A percentile compares a stretch with the other conserved stretches of the same genome.
phyloP scores from a whole-genome alignment of 2,888 invertebrate species.

The Abrostola triplasia region DNA sequence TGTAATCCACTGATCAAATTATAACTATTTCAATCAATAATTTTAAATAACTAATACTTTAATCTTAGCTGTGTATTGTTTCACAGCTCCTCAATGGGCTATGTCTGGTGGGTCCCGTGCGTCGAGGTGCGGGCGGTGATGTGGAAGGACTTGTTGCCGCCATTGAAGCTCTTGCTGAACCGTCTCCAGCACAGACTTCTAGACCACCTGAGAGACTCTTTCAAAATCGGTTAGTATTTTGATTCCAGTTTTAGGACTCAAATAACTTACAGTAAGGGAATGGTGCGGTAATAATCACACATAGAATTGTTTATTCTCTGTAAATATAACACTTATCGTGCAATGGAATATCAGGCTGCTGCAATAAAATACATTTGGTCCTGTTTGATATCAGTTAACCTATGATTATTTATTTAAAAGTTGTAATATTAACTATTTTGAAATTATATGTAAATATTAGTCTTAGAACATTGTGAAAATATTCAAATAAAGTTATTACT shows the following conservation, averaged over 20 bases:
- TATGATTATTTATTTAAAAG: too few relatives aligned
- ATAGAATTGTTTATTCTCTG: too few relatives aligned
- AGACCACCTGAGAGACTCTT: conserved; percentile 74
- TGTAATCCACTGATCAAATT: too few relatives aligned
- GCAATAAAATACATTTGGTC: too few relatives aligned
- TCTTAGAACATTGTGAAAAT: too few relatives aligned
- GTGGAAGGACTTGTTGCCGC: conserved; percentile 96
- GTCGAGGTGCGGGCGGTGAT: conserved; percentile 87
- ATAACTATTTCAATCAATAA: not conserved
- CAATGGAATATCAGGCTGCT: too few relatives aligned
- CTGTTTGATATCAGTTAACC: too few relatives aligned
- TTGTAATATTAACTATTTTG: not conserved
- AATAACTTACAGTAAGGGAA: not conserved
- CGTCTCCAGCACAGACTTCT: conserved; percentile 92
- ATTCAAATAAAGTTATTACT: too few relatives aligned
- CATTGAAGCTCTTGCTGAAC: conserved; percentile 94
- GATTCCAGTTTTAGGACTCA: not conserved
- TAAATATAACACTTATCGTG: too few relatives aligned
- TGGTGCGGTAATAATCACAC: not conserved
- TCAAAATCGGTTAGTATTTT: conserved; percentile 74
- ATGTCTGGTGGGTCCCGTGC: conserved; percentile 94
- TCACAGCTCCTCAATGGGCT: conserved; percentile 93
- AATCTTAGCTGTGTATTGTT: conserved; percentile 5
- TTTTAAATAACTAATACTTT: too few relatives aligned
- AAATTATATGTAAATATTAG: not conserved